Base-by-base conservation (phyloP, 64 coral and sea anemone genomes). In the Actinia tenebrosa region DNA sequence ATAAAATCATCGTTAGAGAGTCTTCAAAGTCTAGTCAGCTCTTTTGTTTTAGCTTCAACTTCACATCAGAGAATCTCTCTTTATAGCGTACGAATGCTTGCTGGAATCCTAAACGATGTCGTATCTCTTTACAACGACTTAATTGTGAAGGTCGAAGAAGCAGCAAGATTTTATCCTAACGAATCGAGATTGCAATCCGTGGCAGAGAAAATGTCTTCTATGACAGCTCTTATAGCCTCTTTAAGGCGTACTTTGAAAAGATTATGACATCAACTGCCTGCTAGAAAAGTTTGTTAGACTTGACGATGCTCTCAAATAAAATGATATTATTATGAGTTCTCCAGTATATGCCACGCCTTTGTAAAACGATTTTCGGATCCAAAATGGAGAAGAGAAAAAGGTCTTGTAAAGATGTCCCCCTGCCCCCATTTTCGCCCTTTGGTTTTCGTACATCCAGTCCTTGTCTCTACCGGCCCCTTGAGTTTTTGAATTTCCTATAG, bases 111-210 rank as follows among this genome's bases (percentile, higher is more conserved):
- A 30, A 88, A 50, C 60, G 88, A 89, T 10, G 80, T 96, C 2
- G 15, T 96, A 1, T 82, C 86, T 7, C 79, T 90, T 20, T 96
- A 93, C 26, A 15, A 79, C 88, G 91, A 92, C 64, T 47, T 92
- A 47, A 85, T 96, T 23, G 56, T 20, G 47, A 87, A 61, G 62
- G 58, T 85, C 0, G 86, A 93, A 84, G 79, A 37, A 16, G 71
- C 86, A 30, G 50, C 37, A 1, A 20, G 10, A 19, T 61, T 68
- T 16, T 15, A 43, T 13, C 77, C 84, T 47, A 30, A 92, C 54
- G 10, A 72, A 45, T 8, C 77, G 1, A 64, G 42, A 22, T 20
- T 54, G 22, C 62, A 83, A 84, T 11, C 43, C 19, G 27, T 87
- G 8, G 10, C 60, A 26, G 75, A 83, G 9, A 92, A 87, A 19